These are phyloP conservation scores for Xenopus petersii DNA, from an alignment of 2,797 vertebrate genomes.

Conservation along the genomic window DNA sequence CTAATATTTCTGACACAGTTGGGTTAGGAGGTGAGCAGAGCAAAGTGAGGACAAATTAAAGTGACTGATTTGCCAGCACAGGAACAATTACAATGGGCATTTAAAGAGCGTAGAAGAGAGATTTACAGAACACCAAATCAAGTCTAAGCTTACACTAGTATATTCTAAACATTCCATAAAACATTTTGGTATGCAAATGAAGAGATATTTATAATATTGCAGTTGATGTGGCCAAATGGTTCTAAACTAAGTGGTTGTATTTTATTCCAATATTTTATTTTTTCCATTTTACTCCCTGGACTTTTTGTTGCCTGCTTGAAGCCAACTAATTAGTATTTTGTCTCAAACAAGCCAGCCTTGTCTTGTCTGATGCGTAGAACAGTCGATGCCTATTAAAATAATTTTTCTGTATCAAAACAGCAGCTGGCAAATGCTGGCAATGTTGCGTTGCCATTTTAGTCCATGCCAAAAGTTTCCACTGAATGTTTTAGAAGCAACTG, in stretches of 20 bases:
- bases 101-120: no score
- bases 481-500: conserved; percentile 16
- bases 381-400: background rate
- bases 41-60: no score
- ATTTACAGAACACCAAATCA: no score
- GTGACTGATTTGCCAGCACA: no score
- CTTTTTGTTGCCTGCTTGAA: background rate
- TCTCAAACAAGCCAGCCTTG: conserved; percentile 9
- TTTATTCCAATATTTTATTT: background rate
- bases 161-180: no score
- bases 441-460: background rate
- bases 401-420: background rate
- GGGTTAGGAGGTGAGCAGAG: no score
- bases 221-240: background rate
- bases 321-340: conserved; percentile 3
- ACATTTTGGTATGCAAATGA: no score
- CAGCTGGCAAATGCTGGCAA: conserved; percentile 19
- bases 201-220: no score
- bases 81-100: no score
- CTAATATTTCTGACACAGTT: no score
- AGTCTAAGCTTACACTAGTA: no score
- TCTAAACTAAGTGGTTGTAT: background rate
- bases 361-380: conserved; percentile 20
- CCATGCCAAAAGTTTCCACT: conserved; percentile 33
- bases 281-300: background rate